These are phyloP conservation scores for Eubucco bourcierii DNA, from an alignment of 2,113 vertebrate genomes.

Conservation along the genomic window DNA sequence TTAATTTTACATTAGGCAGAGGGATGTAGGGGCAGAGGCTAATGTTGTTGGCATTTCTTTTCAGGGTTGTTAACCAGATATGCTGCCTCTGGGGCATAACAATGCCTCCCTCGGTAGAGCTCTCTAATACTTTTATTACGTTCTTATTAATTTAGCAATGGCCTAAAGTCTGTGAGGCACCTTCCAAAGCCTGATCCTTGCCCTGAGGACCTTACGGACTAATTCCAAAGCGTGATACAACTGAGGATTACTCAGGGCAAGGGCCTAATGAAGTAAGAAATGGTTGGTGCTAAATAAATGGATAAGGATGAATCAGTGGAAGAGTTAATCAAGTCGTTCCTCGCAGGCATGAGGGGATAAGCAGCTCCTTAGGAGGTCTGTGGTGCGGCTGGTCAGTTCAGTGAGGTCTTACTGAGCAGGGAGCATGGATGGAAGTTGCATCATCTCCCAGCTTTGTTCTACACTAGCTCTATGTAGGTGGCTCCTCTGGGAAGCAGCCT, in stretches of 20 bases:
- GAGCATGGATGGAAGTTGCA: background rate
- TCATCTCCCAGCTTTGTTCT: background rate
- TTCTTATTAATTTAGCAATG: conserved; percentile 68
- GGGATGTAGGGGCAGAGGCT: conserved; percentile 68
- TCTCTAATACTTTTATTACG: conserved; percentile 65
- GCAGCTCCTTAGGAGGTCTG: background rate
- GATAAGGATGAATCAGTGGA: conserved; percentile 55
- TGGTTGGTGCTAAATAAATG: conserved; percentile 56
- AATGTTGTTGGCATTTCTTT: conserved; percentile 71
- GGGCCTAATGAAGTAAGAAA: conserved; percentile 57
- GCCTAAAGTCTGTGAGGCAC: conserved; percentile 58
- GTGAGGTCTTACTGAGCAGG: background rate
- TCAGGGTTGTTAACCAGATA: conserved; percentile 70
- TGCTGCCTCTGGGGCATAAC: conserved; percentile 65
- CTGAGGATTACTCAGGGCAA: conserved; percentile 43
- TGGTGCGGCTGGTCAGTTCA: background rate
- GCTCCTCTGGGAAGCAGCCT: background rate
- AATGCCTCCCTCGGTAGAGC: conserved; percentile 42
- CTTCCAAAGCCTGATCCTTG: conserved; percentile 63
- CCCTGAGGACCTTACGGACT: conserved; percentile 57
- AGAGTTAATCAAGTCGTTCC: conserved; percentile 36
- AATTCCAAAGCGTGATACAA: conserved; percentile 62
- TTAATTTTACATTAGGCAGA: conserved; percentile 68
- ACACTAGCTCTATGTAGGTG: background rate
- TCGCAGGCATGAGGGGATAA: background rate